Evolutionary conservation across 2,113 vertebrate species (phyloP).

Genomic region (Prietella phreatophila): DNA sequence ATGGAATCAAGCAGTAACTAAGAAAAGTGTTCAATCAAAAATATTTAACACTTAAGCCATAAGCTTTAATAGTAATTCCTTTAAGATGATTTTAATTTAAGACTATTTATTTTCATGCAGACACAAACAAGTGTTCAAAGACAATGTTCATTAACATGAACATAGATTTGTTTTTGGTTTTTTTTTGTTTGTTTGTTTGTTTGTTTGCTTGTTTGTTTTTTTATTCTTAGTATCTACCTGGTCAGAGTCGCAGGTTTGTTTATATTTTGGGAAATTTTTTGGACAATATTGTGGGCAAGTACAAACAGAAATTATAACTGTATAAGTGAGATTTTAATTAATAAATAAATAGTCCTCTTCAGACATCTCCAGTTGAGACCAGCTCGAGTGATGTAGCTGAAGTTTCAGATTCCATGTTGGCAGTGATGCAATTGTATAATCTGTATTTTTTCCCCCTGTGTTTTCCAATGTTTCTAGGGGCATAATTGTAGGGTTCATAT

Average conservation of each 20-base stretch:
- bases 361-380: not conserved
- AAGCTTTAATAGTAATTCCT: not conserved
- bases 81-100: not conserved
- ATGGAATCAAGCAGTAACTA: not conserved
- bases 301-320: not conserved
- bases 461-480: not conserved
- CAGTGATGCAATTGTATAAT: not conserved
- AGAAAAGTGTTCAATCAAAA: not conserved
- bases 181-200: too few species aligned
- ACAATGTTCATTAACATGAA: not conserved
- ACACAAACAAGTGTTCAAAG: not conserved
- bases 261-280: too few species aligned
- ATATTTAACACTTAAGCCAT: not conserved
- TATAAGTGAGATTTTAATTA: not conserved
- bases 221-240: too few species aligned
- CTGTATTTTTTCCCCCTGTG: not conserved
- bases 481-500: not conserved
- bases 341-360: not conserved
- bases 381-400: not conserved
- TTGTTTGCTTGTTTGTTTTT: too few species aligned
- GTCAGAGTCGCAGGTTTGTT: too few species aligned
- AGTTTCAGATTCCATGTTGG: not conserved
- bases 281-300: too few species aligned
- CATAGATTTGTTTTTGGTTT: not conserved
- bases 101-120: not conserved